Conservation (phyloP, 2,888 invertebrate genomes). For the Camponotus fellah region DNA sequence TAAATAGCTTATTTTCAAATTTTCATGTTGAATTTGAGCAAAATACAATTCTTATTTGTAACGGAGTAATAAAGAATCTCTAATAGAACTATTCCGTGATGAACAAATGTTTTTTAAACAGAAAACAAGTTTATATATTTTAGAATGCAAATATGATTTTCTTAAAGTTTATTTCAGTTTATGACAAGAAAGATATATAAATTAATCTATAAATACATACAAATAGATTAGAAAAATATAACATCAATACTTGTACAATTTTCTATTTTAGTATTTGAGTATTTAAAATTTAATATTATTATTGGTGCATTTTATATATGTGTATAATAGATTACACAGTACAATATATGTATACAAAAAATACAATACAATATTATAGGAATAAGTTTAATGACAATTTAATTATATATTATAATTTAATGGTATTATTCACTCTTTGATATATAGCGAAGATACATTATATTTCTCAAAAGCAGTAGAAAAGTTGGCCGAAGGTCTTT, state of each 20-base stretch:
- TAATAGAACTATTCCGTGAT: too few relatives aligned
- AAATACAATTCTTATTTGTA: too few relatives aligned
- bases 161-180: background rate
- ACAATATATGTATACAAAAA: background rate
- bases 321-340: background rate
- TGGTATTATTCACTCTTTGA: slow-evolving; percentile 28
- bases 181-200: background rate
- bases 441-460: slow-evolving; percentile 59
- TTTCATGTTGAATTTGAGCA: too few relatives aligned
- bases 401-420: background rate
- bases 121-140: background rate
- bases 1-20: too few relatives aligned
- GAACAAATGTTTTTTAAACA: background rate
- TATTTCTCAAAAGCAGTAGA: slow-evolving; percentile 76
- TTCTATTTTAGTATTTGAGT: background rate
- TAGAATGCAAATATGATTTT: background rate
- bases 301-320: too few relatives aligned
- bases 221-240: background rate
- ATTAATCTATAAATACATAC: background rate
- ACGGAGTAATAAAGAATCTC: too few relatives aligned
- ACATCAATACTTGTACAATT: background rate
- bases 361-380: background rate
- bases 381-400: slow-evolving; percentile 14
- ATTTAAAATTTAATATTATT: too few relatives aligned
- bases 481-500: slow-evolving; percentile 82